A percentile compares a stretch with the other conserved stretches of the same genome.
Evolutionary conservation across 2,888 invertebrate genomes (phyloP).

Genomic region (Romanomermis culicivorax): DNA sequence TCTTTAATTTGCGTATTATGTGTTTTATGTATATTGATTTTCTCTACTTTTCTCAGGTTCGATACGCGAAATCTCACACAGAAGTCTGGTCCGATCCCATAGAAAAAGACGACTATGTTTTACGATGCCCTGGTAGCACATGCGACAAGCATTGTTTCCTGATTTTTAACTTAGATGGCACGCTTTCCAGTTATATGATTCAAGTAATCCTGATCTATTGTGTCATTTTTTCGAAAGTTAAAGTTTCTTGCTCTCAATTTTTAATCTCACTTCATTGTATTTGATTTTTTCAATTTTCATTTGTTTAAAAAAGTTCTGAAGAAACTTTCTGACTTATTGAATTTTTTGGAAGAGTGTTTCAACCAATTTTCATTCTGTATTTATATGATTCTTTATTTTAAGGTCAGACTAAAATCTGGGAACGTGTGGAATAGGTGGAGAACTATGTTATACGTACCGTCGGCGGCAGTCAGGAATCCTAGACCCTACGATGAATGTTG

Average conservation of each 20-base stretch:
- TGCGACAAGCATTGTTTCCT: constrained; percentile 27
- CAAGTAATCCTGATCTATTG: too few relatives aligned
- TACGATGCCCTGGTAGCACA: constrained; percentile 21
- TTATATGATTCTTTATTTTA: constrained; percentile 5
- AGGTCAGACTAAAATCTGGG: constrained; percentile 24
- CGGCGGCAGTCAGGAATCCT: neutral
- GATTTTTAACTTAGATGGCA: constrained; percentile 24
- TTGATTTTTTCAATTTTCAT: too few relatives aligned
- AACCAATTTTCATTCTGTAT: too few relatives aligned
- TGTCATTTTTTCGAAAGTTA: too few relatives aligned
- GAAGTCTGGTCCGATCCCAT: constrained; percentile 22
- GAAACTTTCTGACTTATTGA: too few relatives aligned
- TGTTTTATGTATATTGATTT: neutral
- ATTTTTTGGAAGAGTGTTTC: too few relatives aligned
- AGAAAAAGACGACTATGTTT: constrained; percentile 10
- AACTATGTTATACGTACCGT: constrained; percentile 13
- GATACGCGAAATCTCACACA: constrained; percentile 20
- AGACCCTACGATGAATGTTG: constrained; percentile 18
- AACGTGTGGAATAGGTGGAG: constrained; percentile 27
- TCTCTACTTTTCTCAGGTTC: constrained; percentile 14
- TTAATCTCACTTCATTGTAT: too few relatives aligned
- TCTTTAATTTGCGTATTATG: too few relatives aligned
- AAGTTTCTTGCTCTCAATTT: too few relatives aligned
- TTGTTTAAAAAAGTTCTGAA: too few relatives aligned
- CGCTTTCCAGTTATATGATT: constrained; percentile 23